Evolutionary conservation across 2,113 vertebrate species (phyloP), one percentile per base, ranked within the genome.

Genomic region (Glaucomys volans): DNA sequence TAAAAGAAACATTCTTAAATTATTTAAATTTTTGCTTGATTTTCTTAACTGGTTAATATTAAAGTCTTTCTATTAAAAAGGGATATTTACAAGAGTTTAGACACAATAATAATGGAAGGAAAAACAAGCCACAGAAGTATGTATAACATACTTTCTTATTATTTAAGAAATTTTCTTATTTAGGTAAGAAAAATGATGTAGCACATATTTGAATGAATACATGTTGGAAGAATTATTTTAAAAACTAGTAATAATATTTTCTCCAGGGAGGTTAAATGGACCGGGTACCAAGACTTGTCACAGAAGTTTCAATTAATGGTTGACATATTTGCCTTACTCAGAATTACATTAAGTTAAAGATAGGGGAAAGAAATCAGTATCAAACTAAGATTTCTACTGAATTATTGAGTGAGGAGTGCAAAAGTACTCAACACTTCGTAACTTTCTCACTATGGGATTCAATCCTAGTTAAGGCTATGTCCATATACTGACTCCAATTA

Each of bases 341-440:
- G 30, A 94, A 80, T 85, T n/a, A 54, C 6, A 91, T 77, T 75
- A 79, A 75, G 20, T 74, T 88, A 83, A 72, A 87, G 59, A 44
- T 17, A 54, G 37, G 17, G 64, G 37, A 62, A 89, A 42, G 5
- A 59, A 90, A 69, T 16, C 24, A 89, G 18, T 11, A 14, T 62
- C 44, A 74, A 75, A 92, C 44, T 44, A 79, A 64, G 59, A 77
- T 62, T 2, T 85, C 30, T 35, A 47, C 30, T 80, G 13, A 66
- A 3, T 30, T 66, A 42, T n/a, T 52, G 11, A 69, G 9, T 54
- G 72, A 92, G 37, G 30, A 81, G 11, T 28, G 32, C 57, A 77
- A 81, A 93, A 32, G 24, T 10, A 20, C 35, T 67, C 20, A 59
- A 66, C 6, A 66, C 2, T 47, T 16, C 18, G 16, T 87, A 30